Evolutionary conservation across 2,797 vertebrate genomes (phyloP).

Genomic region (Phoeniculus purpureus): DNA sequence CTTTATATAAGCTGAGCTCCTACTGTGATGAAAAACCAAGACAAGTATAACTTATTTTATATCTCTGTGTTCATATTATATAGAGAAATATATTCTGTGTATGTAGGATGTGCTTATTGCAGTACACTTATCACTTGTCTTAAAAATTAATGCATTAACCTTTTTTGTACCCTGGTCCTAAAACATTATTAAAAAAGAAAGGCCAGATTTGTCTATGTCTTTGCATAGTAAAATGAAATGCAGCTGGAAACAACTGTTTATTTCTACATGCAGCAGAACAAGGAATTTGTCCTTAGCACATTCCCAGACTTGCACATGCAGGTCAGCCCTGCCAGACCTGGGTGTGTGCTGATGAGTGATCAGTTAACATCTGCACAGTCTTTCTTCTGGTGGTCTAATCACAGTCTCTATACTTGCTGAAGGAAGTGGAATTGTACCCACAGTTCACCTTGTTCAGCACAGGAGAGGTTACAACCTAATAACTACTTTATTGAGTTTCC

Average conservation of each 20-base stretch:
- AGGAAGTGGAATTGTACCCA: neutral
- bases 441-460: neutral
- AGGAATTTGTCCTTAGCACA: neutral
- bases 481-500: neutral
- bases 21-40: slow-evolving; percentile 69
- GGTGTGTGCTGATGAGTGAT: neutral
- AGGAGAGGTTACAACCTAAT: neutral
- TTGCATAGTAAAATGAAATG: neutral
- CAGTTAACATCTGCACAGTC: neutral
- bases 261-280: neutral
- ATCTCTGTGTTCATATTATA: slow-evolving; percentile 75
- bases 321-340: neutral
- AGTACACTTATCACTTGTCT: slow-evolving; percentile 70
- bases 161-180: slow-evolving; percentile 73
- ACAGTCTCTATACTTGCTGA: neutral
- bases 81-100: slow-evolving; percentile 75
- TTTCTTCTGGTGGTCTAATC: neutral
- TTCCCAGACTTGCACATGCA: rapidly evolving
- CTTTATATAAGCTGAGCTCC: slow-evolving; percentile 71
- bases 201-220: slow-evolving; percentile 39
- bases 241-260: neutral
- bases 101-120: slow-evolving; percentile 72
- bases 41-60: slow-evolving; percentile 81
- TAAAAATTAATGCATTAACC: slow-evolving; percentile 72
- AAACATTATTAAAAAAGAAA: slow-evolving; percentile 69